A percentile compares a stretch with the other conserved stretches of the same genome.
Evolutionary conservation across 2,113 vertebrate genomes (phyloP).

Genomic region (Nycticorax nycticorax): DNA sequence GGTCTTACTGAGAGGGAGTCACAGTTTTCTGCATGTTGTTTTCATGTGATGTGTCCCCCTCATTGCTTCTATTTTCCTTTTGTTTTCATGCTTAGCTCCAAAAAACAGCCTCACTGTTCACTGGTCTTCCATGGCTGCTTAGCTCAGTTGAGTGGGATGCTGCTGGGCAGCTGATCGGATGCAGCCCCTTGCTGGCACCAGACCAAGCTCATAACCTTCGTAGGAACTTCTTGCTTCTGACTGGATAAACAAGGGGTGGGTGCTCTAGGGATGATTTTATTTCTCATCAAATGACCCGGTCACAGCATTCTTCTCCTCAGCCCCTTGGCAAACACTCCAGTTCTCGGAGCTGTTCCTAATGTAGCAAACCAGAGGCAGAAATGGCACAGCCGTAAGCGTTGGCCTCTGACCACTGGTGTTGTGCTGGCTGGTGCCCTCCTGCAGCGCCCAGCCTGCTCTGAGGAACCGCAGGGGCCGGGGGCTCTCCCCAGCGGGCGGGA

Average conservation of each 20-base stretch:
- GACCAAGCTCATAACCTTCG: not conserved
- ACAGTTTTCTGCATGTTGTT: not conserved
- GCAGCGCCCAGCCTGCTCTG: not conserved
- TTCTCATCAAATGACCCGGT: not conserved
- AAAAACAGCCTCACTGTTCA: not conserved
- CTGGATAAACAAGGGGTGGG: not conserved
- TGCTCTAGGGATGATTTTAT: not conserved
- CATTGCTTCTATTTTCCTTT: not conserved
- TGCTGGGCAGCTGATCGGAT: not conserved
- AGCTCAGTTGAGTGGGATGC: not conserved
- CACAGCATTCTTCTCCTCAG: not conserved
- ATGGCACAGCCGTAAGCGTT: fast-evolving
- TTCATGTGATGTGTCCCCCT: not conserved
- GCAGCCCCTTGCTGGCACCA: not conserved
- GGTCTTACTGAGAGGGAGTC: not conserved
- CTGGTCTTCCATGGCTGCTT: not conserved
- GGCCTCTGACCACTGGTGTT: not conserved
- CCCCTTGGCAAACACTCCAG: not conserved
- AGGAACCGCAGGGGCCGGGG: not conserved
- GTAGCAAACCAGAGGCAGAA: not conserved
- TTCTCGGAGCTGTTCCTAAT: not conserved
- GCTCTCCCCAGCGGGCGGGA: not conserved
- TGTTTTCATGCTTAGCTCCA: not conserved
- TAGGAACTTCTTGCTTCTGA: not conserved
- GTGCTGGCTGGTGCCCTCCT: not conserved